phyloP scores from a whole-genome alignment of 2,888 invertebrate species.

The Xanthia icteritia region DNA sequence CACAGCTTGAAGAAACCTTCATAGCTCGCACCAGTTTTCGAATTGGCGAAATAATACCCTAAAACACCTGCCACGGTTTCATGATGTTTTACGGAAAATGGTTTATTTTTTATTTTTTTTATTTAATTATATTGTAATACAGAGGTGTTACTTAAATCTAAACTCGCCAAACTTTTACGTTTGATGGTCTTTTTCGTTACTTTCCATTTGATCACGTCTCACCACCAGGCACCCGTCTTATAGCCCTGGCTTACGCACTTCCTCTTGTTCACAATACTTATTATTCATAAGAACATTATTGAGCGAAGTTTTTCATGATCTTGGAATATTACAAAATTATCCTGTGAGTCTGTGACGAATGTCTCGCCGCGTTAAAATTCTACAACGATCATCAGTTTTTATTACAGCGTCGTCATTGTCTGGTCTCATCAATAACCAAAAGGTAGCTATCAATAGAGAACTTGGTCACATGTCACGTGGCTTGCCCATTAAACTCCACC shows the following conservation, averaged over 20 bases:
- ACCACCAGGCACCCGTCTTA: neutral
- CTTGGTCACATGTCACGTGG: slow-evolving; percentile 5
- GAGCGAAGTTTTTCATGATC: neutral
- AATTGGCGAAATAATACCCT: neutral
- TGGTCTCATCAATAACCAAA: slow-evolving; percentile 49
- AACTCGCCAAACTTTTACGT: too few relatives aligned
- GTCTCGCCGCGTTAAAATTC: slow-evolving; percentile 27
- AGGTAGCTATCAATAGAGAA: slow-evolving; percentile 32
- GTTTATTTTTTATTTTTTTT: too few relatives aligned
- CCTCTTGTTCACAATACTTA: neutral
- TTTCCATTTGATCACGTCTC: slow-evolving; percentile 22
- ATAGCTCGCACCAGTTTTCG: neutral
- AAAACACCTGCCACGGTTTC: neutral
- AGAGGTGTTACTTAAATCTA: too few relatives aligned
- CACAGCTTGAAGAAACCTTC: neutral
- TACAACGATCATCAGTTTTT: slow-evolving; percentile 42
- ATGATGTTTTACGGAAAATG: neutral
- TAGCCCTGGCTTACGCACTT: neutral
- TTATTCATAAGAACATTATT: neutral
- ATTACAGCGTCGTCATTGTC: slow-evolving; percentile 55
- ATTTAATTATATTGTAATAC: too few relatives aligned
- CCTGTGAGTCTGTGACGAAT: slow-evolving; percentile 13
- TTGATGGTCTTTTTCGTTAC: too few relatives aligned
- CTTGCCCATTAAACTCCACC: slow-evolving; percentile 14
- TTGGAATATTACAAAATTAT: slow-evolving; percentile 16